Evolutionary conservation across 2,113 vertebrate species (phyloP).

Genomic region (Trachemys scripta): DNA sequence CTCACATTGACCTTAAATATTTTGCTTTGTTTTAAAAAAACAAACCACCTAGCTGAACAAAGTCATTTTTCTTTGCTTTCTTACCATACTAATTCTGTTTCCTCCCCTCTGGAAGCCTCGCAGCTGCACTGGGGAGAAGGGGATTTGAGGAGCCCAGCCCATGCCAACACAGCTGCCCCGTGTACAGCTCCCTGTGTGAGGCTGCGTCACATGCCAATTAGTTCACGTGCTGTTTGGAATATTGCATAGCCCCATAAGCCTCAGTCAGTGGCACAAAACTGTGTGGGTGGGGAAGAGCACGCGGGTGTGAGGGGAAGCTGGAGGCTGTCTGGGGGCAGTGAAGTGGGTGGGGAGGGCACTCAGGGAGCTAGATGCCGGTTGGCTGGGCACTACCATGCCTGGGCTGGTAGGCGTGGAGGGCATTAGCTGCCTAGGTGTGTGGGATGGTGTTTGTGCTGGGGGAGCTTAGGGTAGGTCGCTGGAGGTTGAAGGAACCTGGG

Average conservation of each 20-base stretch:
- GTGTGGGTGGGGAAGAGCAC: neutral
- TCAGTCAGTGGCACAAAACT: neutral
- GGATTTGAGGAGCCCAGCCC: neutral
- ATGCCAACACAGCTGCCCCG: neutral
- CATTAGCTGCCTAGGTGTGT: neutral
- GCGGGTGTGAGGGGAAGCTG: rapidly evolving
- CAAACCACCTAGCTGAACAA: neutral
- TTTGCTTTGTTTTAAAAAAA: neutral
- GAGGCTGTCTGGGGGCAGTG: neutral
- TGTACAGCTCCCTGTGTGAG: neutral
- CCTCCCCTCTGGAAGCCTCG: neutral
- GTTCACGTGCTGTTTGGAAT: neutral
- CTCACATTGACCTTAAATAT: neutral
- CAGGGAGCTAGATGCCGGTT: too few relatives aligned
- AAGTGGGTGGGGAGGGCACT: neutral
- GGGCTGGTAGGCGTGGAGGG: neutral
- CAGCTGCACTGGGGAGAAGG: neutral
- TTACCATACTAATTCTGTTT: neutral
- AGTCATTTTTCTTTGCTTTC: neutral
- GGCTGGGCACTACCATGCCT: neutral
- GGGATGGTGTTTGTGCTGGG: too few relatives aligned
- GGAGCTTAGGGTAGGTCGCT: neutral
- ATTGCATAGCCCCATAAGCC: neutral
- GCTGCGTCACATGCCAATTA: neutral
- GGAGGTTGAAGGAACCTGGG: neutral